phyloP scores from a whole-genome alignment of 2,113 vertebrate genomes.

The Gobiocypris rarus region DNA sequence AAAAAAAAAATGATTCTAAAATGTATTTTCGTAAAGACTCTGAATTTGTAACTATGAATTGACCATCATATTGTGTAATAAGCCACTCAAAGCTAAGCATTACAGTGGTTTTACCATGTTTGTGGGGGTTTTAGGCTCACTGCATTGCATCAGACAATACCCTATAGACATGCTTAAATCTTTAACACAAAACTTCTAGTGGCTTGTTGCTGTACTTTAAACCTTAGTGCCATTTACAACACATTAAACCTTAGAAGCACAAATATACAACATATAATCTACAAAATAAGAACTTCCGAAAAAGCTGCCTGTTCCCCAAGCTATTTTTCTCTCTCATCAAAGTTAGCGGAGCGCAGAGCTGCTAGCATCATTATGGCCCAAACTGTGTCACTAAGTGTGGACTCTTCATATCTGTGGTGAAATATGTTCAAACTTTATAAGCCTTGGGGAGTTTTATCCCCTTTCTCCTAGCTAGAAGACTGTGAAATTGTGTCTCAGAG shows the following conservation, averaged over 20 bases:
- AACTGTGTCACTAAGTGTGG: neutral
- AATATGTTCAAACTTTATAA: slow-evolving; percentile 19
- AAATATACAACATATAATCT: neutral
- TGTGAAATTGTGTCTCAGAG: slow-evolving; percentile 36
- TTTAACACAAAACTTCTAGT: neutral
- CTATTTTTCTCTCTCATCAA: neutral
- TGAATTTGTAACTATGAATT: neutral
- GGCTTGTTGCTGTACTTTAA: neutral
- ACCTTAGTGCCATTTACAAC: neutral
- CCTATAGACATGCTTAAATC: neutral
- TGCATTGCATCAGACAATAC: neutral
- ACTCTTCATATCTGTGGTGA: neutral
- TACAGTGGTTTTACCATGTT: neutral
- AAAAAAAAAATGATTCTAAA: neutral
- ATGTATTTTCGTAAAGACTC: too few relatives aligned
- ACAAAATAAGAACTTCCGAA: neutral
- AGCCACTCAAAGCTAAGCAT: neutral
- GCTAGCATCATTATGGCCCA: neutral
- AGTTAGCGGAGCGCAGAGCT: neutral
- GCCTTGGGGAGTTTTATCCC: slow-evolving; percentile 16
- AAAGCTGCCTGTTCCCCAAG: neutral
- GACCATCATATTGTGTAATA: neutral
- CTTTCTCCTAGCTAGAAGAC: neutral
- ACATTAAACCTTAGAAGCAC: neutral
- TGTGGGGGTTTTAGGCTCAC: neutral